Conservation (phyloP, 2,888 invertebrate species). For the Heliconius sara region DNA sequence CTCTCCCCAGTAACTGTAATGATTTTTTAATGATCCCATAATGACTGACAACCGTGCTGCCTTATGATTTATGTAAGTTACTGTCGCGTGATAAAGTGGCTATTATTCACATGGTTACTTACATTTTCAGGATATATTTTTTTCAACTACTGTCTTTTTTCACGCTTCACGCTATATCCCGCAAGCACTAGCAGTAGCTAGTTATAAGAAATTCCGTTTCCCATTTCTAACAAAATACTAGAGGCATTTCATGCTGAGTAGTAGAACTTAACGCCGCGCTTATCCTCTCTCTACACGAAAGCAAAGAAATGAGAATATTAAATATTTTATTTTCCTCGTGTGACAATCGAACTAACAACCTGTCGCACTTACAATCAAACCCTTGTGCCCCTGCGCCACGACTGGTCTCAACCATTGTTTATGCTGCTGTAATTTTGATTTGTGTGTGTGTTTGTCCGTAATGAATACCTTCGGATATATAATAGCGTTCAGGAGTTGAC, state of each 20-base stretch:
- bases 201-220: too few species aligned
- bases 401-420: constrained; percentile 45
- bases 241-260: too few species aligned
- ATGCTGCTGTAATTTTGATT: constrained; percentile 47
- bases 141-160: constrained; percentile 31
- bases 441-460: constrained; percentile 51
- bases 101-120: constrained; percentile 47
- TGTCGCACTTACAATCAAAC: too few species aligned
- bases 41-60: constrained; percentile 70
- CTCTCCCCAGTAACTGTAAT: constrained; percentile 58
- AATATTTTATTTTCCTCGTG: too few species aligned
- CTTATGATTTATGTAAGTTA: constrained; percentile 72
- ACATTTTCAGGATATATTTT: constrained; percentile 46
- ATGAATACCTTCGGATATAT: constrained; percentile 53
- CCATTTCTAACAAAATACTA: too few species aligned
- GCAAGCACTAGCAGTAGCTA: too few species aligned
- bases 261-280: too few species aligned
- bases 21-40: constrained; percentile 80
- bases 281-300: too few species aligned
- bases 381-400: too few species aligned
- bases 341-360: too few species aligned
- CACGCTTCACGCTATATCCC: too few species aligned
- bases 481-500: constrained; percentile 46
- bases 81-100: constrained; percentile 68
- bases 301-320: too few species aligned